A percentile compares a stretch with the other conserved stretches of the same genome.
Evolutionary conservation across 2,797 vertebrate genomes (phyloP).

Genomic region (Amblyraja radiata): DNA sequence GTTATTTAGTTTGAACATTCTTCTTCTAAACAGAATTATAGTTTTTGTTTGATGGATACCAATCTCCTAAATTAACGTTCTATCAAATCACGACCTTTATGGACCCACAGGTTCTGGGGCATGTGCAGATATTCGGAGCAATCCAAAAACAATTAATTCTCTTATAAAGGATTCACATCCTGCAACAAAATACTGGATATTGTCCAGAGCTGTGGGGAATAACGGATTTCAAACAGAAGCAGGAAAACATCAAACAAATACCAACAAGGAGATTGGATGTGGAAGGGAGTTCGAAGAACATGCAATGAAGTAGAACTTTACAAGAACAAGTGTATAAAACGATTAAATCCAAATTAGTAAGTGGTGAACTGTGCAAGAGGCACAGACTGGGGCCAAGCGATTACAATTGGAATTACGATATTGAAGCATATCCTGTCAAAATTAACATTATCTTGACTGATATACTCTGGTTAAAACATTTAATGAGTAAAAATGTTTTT

Average conservation of each 20-base stretch:
- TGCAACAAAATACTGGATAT: neutral
- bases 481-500: neutral
- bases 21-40: neutral
- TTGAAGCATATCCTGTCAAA: too few relatives aligned
- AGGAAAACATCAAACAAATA: neutral
- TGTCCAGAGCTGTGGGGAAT: neutral
- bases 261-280: neutral
- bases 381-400: too few relatives aligned
- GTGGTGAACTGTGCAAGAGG: too few relatives aligned
- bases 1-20: neutral
- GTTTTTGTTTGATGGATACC: too few relatives aligned
- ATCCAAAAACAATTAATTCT: neutral
- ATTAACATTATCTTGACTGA: too few relatives aligned
- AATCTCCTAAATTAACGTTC: neutral
- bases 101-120: neutral
- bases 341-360: neutral
- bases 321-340: neutral
- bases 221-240: neutral
- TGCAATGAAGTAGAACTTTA: neutral
- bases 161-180: neutral
- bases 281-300: neutral
- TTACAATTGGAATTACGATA: neutral
- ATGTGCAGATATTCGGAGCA: neutral
- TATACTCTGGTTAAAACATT: too few relatives aligned
- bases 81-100: too few relatives aligned